Conservation (phyloP, 2,113 vertebrate species). For the Bufo gargarizans region DNA sequence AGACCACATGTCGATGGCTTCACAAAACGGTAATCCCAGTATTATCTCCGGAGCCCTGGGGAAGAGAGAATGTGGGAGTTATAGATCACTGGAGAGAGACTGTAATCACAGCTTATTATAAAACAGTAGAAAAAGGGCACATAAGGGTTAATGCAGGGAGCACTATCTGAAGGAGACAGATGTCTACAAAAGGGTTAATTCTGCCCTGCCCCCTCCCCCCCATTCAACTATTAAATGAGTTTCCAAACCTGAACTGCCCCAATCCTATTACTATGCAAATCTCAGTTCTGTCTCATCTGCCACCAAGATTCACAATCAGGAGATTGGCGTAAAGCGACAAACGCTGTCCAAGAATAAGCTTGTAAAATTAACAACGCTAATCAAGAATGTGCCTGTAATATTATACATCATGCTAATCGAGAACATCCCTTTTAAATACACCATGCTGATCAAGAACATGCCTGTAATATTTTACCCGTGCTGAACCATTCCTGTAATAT, state of each 20-base stretch:
- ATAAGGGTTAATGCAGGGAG: background rate
- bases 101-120: background rate
- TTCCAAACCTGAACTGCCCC: background rate
- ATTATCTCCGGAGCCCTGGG: constrained; percentile 97
- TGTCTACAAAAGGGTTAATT: background rate
- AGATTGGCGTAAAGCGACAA: background rate
- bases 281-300: background rate
- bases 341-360: background rate
- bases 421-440: background rate
- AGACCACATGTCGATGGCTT: constrained; percentile 99
- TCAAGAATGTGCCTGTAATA: background rate
- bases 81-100: background rate
- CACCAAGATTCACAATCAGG: background rate
- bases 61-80: constrained; percentile 3
- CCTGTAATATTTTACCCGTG: background rate
- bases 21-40: constrained; percentile 95
- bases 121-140: background rate
- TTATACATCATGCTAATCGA: background rate
- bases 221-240: background rate
- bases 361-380: background rate
- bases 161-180: background rate
- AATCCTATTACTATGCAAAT: constrained; percentile 12
- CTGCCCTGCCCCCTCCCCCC: background rate
- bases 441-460: background rate
- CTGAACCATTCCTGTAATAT: background rate